A percentile compares a stretch with the other conserved stretches of the same genome.
Conservation (phyloP, 2,797 vertebrate genomes). For the Danio choprae region DNA sequence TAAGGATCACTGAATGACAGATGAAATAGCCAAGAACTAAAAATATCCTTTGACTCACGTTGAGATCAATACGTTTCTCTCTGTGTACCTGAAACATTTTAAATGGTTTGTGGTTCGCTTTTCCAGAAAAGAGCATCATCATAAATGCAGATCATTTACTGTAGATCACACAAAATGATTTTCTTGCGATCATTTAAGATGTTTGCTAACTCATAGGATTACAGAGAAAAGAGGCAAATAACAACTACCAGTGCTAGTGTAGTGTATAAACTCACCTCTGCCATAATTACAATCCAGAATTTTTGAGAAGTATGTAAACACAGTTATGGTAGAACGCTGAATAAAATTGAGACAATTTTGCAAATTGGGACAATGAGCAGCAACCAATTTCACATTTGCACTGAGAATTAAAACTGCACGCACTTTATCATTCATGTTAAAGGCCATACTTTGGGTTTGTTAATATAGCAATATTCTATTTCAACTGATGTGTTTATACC, state of each 20-base stretch:
- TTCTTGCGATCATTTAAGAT: background rate
- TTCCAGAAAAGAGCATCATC: constrained; percentile 10
- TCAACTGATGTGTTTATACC: background rate
- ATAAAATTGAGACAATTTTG: constrained; percentile 4
- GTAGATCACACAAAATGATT: background rate
- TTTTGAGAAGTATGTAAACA: constrained; percentile 1
- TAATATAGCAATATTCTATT: too few relatives aligned
- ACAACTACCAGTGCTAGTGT: background rate
- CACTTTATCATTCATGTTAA: background rate
- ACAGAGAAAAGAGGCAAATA: constrained; percentile 1
- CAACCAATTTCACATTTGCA: background rate
- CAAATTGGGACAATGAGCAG: background rate
- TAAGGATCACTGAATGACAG: constrained; percentile 41
- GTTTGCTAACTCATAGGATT: background rate
- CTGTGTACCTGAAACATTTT: background rate
- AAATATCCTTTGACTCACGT: background rate
- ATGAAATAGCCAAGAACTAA: constrained; percentile 7
- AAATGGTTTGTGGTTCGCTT: constrained; percentile 22
- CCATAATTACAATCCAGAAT: constrained; percentile 5
- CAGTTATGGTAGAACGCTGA: constrained; percentile 4
- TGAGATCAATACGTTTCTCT: constrained; percentile 9
- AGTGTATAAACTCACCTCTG: background rate
- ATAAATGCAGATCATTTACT: background rate
- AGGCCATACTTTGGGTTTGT: background rate
- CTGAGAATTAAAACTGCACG: background rate